A percentile compares a stretch with the other conserved stretches of the same genome.
phyloP scores from a whole-genome alignment of 2,797 vertebrate species.

The Pseudotriccus pelzelni region DNA sequence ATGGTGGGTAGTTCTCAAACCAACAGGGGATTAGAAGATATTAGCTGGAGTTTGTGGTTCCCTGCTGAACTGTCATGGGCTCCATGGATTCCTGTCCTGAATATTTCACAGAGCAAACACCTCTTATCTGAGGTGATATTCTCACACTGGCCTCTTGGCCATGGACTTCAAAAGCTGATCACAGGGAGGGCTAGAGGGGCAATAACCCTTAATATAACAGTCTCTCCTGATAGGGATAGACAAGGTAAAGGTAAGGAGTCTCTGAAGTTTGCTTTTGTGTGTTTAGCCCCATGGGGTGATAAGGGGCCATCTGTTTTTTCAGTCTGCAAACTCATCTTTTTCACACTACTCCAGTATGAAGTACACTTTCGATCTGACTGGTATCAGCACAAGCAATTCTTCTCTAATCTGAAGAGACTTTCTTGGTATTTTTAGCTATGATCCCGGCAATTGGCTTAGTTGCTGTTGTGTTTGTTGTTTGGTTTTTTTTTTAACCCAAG shows the following conservation, averaged over 20 bases:
- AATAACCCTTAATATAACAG: slow-evolving; percentile 76
- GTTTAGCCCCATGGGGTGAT: slow-evolving; percentile 80
- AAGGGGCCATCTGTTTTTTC: slow-evolving; percentile 80
- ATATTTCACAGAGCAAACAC: slow-evolving; percentile 74
- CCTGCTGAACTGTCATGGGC: slow-evolving; percentile 62
- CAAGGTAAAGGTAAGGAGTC: slow-evolving; percentile 76
- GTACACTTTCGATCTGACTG: slow-evolving; percentile 49
- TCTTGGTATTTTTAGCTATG: slow-evolving; percentile 52
- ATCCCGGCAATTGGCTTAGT: slow-evolving; percentile 9
- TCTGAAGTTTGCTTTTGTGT: slow-evolving; percentile 77
- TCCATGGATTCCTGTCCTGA: slow-evolving; percentile 61
- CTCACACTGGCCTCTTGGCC: slow-evolving; percentile 74
- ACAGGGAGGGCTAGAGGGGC: slow-evolving; percentile 69
- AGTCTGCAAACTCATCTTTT: slow-evolving; percentile 68
- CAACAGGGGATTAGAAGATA: slow-evolving; percentile 75
- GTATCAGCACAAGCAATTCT: slow-evolving; percentile 20
- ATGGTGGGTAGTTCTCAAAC: slow-evolving; percentile 72
- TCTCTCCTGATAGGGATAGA: slow-evolving; percentile 61
- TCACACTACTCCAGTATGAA: slow-evolving; percentile 68
- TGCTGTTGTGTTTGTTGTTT: not conserved
- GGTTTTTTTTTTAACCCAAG: not conserved
- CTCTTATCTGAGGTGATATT: slow-evolving; percentile 74
- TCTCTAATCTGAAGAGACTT: slow-evolving; percentile 38
- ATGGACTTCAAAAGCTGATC: slow-evolving; percentile 81
- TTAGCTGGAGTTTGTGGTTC: slow-evolving; percentile 69